Evolutionary conservation across 2,888 invertebrate genomes (phyloP), one percentile per base, ranked within the genome.

Genomic region (Sepiola atlantica): DNA sequence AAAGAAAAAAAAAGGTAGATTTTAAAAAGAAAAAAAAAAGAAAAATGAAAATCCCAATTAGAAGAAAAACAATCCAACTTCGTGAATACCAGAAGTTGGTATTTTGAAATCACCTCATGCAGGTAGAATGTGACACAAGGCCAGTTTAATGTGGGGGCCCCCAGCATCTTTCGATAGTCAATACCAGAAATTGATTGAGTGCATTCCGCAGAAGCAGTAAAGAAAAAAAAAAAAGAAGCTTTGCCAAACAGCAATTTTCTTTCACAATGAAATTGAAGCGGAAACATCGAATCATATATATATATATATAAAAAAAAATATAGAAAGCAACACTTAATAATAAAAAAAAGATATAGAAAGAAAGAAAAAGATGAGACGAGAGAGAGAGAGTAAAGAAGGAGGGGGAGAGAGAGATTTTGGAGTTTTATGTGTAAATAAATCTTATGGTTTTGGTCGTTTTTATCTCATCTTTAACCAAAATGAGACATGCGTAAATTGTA

Each of bases 111-210:
- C 45, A 45, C 45, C 45, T 45, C 45, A 45, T 2, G 45, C 45
- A 45, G 45, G 45, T 45, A n/a, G n/a, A n/a, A 8, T 45, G 45
- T 45, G 45, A 45, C 45, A 45, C 45, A 45, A 45, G 8, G 45
- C 45, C 45, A 45, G 45, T 45, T 45, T 45, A 45, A 45, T 45
- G 45, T 45, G 45, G 45, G 45, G 45, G 45, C 2, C 45, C 45
- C 45, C 45, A n/a, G 45, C 8, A 45, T 45, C 45, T 45, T 45
- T 45, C 8, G 45, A 45, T 45, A 8, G 77, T 77, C 77, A 77
- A 77, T 77, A 77, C 77, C 77, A 77, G 77, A 32, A 77, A n/a
- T 77, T 77, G 77, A 77, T 77, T n/a, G 77, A 77, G 77, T 77
- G 77, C 77, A 77, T n/a, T 45, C 77, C 77, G 18, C 77, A 77